phyloP scores from a whole-genome alignment of 2,888 invertebrate genomes.

The Pristionchus entomophagus region DNA sequence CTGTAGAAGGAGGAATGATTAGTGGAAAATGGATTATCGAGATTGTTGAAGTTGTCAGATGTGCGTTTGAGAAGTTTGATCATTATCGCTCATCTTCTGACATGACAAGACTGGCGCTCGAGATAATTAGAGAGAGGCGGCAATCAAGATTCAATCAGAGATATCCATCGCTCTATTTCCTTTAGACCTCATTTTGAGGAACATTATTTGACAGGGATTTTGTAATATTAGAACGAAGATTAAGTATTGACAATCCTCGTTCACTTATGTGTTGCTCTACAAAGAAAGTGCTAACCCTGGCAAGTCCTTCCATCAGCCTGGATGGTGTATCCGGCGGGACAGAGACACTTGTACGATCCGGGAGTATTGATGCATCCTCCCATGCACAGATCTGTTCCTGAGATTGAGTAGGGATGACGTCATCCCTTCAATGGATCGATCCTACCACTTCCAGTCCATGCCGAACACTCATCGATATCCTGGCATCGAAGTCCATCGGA shows the following conservation, averaged over 20 bases:
- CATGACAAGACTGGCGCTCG: not conserved
- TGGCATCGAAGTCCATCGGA: slow-evolving; percentile 82
- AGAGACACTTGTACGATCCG: slow-evolving; percentile 74
- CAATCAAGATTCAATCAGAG: slow-evolving; percentile 12
- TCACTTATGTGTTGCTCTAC: not conserved
- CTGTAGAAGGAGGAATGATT: too few species aligned
- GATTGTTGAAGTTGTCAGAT: not conserved
- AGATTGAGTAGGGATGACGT: not conserved
- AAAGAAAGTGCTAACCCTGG: slow-evolving; percentile 81
- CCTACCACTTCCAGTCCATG: slow-evolving; percentile 82
- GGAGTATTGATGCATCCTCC: slow-evolving; percentile 75
- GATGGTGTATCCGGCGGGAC: slow-evolving; percentile 74
- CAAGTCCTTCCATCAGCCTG: slow-evolving; percentile 74
- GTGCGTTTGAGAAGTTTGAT: not conserved
- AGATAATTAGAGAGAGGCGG: slow-evolving; percentile 28
- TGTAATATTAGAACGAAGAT: not conserved
- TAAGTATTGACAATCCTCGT: not conserved
- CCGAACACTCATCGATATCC: slow-evolving; percentile 90
- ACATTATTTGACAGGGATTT: not conserved
- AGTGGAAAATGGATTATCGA: slow-evolving; percentile 18
- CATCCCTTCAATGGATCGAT: not conserved
- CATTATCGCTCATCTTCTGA: slow-evolving; percentile 1
- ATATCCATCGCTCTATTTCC: not conserved
- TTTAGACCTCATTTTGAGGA: not conserved
- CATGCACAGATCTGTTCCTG: slow-evolving; percentile 76